phyloP scores from a whole-genome alignment of 2,797 vertebrate genomes.

The Nyctalus aviator region DNA sequence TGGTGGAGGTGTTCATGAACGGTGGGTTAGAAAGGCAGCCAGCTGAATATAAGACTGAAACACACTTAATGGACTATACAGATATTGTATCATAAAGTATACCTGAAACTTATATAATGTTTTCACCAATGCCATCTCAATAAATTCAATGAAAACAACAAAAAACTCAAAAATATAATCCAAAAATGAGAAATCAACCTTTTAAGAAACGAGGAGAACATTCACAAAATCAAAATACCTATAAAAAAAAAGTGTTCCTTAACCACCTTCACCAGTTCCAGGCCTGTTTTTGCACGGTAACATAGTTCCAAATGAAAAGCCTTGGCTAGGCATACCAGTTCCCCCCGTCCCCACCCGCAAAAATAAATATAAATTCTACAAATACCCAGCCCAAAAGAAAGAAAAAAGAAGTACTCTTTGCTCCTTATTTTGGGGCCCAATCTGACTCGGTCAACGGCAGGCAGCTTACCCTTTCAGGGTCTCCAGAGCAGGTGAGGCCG shows the following conservation, averaged over 20 bases:
- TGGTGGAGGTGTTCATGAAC: conserved; percentile 76
- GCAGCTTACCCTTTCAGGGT: not conserved
- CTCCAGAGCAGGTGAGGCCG: not conserved
- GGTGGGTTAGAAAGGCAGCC: conserved; percentile 32
- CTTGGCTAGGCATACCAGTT: not conserved
- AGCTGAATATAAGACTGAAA: not conserved
- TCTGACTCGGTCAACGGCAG: not conserved
- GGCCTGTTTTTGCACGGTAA: not conserved
- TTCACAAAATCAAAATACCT: not conserved
- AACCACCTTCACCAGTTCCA: not conserved
- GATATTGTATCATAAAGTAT: not conserved
- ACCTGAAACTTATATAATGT: not conserved
- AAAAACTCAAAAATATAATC: not conserved
- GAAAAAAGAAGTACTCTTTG: not conserved
- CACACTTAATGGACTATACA: not conserved
- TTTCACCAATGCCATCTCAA: not conserved
- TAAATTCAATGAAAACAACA: not conserved
- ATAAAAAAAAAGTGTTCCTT: not conserved
- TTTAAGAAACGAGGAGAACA: conserved; percentile 6
- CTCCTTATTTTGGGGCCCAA: not conserved
- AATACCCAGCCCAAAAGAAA: not conserved
- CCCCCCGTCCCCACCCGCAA: too few relatives aligned
- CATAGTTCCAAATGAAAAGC: not conserved
- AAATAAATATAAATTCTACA: not conserved
- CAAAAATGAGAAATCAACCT: not conserved